Conservation (phyloP, 2,888 invertebrate species). For the Parnassius orleans region DNA sequence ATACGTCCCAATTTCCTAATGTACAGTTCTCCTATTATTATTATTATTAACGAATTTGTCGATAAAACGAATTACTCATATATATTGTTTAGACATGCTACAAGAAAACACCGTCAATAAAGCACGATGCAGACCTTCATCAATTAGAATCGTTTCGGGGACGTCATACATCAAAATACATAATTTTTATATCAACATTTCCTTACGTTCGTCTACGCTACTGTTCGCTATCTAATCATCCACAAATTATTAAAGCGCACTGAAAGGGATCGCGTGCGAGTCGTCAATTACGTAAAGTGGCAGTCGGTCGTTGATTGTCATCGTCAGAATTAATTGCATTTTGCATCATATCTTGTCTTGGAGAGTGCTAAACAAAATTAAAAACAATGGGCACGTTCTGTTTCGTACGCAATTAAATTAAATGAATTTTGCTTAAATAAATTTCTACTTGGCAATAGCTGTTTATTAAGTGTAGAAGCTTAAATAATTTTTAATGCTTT, state of each 20-base stretch:
- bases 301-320: slow-evolving; percentile 9
- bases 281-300: slow-evolving; percentile 9
- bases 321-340: slow-evolving; percentile 14
- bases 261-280: slow-evolving; percentile 14
- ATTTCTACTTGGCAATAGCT: too few relatives aligned
- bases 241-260: not conserved
- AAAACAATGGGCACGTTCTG: slow-evolving; percentile 10
- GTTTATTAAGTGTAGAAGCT: too few relatives aligned
- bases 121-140: too few relatives aligned
- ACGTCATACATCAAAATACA: slow-evolving; percentile 14
- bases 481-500: too few relatives aligned
- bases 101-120: too few relatives aligned
- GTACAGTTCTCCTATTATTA: too few relatives aligned
- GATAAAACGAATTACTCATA: too few relatives aligned
- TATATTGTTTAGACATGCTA: too few relatives aligned
- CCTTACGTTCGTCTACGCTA: slow-evolving; percentile 15
- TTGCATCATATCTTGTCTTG: slow-evolving; percentile 17
- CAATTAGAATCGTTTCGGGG: not conserved
- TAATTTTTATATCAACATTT: slow-evolving; percentile 14
- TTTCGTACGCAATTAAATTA: slow-evolving; percentile 3
- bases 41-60: too few relatives aligned
- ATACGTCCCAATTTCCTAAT: too few relatives aligned
- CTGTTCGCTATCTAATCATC: not conserved
- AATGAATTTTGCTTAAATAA: too few relatives aligned
- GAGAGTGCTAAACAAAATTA: slow-evolving; percentile 8